Evolutionary conservation across 2,797 vertebrate genomes (phyloP), one percentile per base, ranked within the genome.

Genomic region (Aotus griseimembra): DNA sequence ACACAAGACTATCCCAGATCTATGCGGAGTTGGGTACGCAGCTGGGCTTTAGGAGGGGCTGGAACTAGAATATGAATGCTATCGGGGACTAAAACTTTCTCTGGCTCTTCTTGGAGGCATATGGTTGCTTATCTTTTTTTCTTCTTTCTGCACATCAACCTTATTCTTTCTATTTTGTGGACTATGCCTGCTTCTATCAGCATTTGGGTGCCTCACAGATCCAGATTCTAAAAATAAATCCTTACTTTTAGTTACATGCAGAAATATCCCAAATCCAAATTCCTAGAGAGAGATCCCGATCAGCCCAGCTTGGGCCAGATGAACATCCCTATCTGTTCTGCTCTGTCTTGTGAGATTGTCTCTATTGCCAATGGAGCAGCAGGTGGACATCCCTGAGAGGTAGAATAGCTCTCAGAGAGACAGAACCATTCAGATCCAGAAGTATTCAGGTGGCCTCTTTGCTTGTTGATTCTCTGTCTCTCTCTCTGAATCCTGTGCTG

Each of bases 1-100:
- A 57, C 9, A 85, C 1, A 24, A 26, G 30, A 9, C 1, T 89
- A 19, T 39, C 52, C 4, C 4, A 73, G 70, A 46, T 33, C 39
- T 70, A 0, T 1, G 6, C 30, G 64, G 58, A 20, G 6, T 28
- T 7, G 6, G 13, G 1, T 36, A 13, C 12, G 0, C 5, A 8
- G 2, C 39, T 55, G 44, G 9, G 41, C 14, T 36, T 82, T 80
- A 28, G 33, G 30, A 72, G 1, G 28, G 22, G 7, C 22, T 88
- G n/a, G 33, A 39, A 50, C 5, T 72, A 50, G 36, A 36, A 30
- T n/a, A 5, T 36, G 17, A 77, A 61, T 13, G 7, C 26, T 30
- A 5, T 5, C 1, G n/a, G 48, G 17, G 20, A 28, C 17, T 5
- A 46, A 46, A 39, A n/a, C 8, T 52, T 61, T 28, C 22, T 75